Evolutionary conservation across 2,888 invertebrate species (phyloP), one percentile per base, ranked within the genome.

Genomic region (Drosophila robusta): DNA sequence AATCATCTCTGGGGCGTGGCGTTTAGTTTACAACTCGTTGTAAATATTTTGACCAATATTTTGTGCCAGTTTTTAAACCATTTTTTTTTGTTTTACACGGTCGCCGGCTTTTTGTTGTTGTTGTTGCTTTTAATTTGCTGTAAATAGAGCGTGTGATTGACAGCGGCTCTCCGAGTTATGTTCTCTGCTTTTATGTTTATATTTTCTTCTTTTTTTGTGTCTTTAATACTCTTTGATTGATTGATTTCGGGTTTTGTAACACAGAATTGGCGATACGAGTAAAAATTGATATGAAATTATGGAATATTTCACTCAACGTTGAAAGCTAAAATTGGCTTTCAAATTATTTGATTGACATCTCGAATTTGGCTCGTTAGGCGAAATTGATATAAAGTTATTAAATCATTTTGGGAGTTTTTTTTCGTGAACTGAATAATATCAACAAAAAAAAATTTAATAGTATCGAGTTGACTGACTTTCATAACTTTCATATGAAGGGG

Each of bases 111-210:
- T 75, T 85, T 84, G 55, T 82, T 77, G 70, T 80, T 78, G 50
- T 80, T 78, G 50, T 42, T 85, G 70, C 71, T 67, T 81, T 80
- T 83, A 83, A 83, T 81, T 80, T 72, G 71, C 56, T 89, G 79
- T 81, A 86, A 89, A 85, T 89, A 87, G 89, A 87, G 86, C 89
- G 89, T 83, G 83, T 87, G 88, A 86, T 89, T 87, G 89, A 75
- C 82, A 74, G 64, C 78, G 61, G 41, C 72, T 71, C 67, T 60
- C 42, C 36, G 38, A 41, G 29, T 55, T 44, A 12, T 74, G 56
- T 78, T 69, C 62, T 74, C 50, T 18, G 41, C 9, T 55, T 55
- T 70, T 52, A 44, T 46, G 14, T 46, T 50, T 73, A 51, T 32
- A 32, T 72, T 70, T 66, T 36, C 57, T 55, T 26, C 8, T 26